Conservation (phyloP, 2,888 invertebrate genomes). For the Ormyrus pomaceus region DNA sequence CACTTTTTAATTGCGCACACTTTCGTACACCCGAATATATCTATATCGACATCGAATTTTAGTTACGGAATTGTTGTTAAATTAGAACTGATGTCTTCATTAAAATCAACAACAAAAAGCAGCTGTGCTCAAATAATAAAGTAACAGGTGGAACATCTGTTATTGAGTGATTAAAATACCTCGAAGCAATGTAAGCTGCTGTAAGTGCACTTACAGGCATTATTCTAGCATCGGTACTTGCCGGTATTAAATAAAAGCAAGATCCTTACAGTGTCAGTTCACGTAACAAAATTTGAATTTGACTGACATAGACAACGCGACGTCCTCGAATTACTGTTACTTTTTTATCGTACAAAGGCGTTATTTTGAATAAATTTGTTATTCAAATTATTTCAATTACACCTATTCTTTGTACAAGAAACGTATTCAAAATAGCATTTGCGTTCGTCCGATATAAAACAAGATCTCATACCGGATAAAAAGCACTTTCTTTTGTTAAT, state of each 20-base stretch:
- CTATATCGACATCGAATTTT: too few species aligned
- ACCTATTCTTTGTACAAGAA: constrained; percentile 5
- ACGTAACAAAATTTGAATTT: constrained; percentile 7
- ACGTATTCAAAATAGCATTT: not conserved
- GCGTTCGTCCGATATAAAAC: not conserved
- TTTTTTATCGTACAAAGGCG: not conserved
- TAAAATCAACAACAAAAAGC: too few species aligned
- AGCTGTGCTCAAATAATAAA: too few species aligned
- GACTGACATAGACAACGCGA: not conserved
- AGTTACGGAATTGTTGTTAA: too few species aligned
- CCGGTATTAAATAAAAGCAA: not conserved
- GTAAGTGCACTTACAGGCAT: too few species aligned
- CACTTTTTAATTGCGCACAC: too few species aligned
- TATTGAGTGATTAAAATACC: too few species aligned
- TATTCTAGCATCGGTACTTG: too few species aligned
- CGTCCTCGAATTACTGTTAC: not conserved
- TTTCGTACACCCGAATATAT: too few species aligned
- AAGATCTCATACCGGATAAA: not conserved
- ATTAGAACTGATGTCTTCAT: too few species aligned
- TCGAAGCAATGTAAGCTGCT: too few species aligned
- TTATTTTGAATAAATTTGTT: constrained; percentile 33
- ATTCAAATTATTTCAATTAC: constrained; percentile 41
- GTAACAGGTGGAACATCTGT: too few species aligned
- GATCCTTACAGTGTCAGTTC: not conserved
- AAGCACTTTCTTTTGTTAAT: not conserved